phyloP scores from a whole-genome alignment of 2,888 invertebrate species.

The Chymomyza procnemis region DNA sequence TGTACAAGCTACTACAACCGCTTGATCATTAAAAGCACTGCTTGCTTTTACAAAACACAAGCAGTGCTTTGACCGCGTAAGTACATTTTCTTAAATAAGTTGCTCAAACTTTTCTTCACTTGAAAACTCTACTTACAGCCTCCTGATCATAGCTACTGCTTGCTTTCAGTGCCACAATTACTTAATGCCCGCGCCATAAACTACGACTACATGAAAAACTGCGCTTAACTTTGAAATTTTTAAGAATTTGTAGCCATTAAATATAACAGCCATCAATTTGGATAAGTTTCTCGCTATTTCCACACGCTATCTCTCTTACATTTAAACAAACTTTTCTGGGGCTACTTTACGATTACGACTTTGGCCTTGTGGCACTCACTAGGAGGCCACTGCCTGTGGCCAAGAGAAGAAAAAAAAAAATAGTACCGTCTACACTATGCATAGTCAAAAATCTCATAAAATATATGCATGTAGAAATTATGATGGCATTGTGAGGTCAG shows the following conservation, averaged over 20 bases:
- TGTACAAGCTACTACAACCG: too few species aligned
- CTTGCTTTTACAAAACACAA: too few species aligned
- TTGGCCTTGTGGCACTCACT: constrained; percentile 14
- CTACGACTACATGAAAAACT: constrained; percentile 26
- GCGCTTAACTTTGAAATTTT: constrained; percentile 3
- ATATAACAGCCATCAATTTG: constrained; percentile 12
- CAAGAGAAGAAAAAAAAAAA: too few species aligned
- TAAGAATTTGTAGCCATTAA: constrained; percentile 39
- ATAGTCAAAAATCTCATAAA: constrained; percentile 1
- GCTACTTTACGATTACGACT: constrained; percentile 51
- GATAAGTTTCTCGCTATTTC: constrained; percentile 12
- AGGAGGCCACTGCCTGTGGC: background rate
- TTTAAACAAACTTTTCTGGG: constrained; percentile 47
- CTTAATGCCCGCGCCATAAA: background rate
- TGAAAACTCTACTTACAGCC: too few species aligned
- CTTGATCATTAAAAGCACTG: too few species aligned
- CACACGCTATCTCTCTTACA: constrained; percentile 15
- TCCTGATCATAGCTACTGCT: too few species aligned
- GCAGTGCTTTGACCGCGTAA: too few species aligned
- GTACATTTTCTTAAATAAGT: too few species aligned
- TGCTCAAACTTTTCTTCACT: too few species aligned
- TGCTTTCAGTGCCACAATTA: background rate
- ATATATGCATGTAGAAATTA: background rate
- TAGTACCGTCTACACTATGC: background rate
- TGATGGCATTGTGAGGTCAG: constrained; percentile 28